phyloP scores from a whole-genome alignment of 2,113 vertebrate genomes.

The Tinamus guttatus region DNA sequence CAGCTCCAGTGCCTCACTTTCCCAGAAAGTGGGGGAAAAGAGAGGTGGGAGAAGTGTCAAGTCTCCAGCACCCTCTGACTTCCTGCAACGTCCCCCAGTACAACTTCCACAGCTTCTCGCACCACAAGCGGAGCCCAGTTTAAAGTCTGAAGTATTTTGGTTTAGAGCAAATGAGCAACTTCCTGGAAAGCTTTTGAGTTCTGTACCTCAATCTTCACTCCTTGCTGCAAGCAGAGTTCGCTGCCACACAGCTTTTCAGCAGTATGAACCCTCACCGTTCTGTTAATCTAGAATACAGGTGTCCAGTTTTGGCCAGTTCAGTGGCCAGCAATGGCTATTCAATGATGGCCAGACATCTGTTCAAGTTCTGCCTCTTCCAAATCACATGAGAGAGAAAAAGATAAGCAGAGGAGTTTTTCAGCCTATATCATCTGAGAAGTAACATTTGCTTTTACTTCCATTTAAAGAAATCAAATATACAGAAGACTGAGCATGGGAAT shows the following conservation, averaged over 20 bases:
- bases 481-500: not conserved
- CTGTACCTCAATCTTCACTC: not conserved
- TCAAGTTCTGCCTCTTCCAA: not conserved
- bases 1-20: not conserved
- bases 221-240: not conserved
- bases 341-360: not conserved
- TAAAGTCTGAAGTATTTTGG: not conserved
- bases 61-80: not conserved
- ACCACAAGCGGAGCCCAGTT: not conserved
- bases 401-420: not conserved
- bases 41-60: not conserved
- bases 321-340: too few species aligned
- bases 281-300: not conserved
- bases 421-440: not conserved
- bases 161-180: not conserved
- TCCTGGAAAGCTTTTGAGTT: too few species aligned
- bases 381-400: not conserved
- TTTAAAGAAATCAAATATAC: not conserved
- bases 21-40: not conserved
- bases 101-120: not conserved
- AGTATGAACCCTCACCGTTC: not conserved
- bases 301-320: not conserved
- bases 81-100: not conserved
- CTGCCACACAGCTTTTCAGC: not conserved
- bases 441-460: not conserved